Percentiles rank a stretch among this genome's conserved stretches.
phyloP scores from a whole-genome alignment of 2,113 vertebrate genomes.

The Rhynchopsitta pachyrhyncha region DNA sequence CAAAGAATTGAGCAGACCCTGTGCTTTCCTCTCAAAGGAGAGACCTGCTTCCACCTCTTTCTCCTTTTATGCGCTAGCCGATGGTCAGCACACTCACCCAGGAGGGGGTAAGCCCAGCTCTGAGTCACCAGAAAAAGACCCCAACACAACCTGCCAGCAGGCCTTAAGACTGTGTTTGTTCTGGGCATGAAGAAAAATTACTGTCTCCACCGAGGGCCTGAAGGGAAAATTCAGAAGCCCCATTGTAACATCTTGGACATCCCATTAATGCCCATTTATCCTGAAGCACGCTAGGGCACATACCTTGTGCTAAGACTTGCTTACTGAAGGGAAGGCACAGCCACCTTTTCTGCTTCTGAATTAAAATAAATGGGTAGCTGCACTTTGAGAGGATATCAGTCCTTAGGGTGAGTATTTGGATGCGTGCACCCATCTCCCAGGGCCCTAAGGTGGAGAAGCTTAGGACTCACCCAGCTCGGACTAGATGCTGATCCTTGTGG shows the following conservation, averaged over 20 bases:
- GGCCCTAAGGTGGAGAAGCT: not conserved
- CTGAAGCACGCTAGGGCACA: not conserved
- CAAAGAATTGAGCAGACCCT: not conserved
- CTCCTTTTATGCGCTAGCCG: not conserved
- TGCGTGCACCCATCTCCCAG: fast-evolving
- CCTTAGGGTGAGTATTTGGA: not conserved
- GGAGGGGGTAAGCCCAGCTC: not conserved
- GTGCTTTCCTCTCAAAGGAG: not conserved
- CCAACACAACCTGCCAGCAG: not conserved
- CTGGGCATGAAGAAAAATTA: not conserved
- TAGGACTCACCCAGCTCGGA: not conserved
- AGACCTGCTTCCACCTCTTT: not conserved
- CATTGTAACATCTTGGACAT: fast-evolving
- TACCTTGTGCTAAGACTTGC: not conserved
- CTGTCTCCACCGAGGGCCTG: not conserved
- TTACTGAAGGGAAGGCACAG: not conserved
- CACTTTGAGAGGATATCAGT: not conserved
- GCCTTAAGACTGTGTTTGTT: not conserved
- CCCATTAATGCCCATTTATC: not conserved
- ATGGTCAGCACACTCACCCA: fast-evolving
- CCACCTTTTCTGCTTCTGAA: not conserved
- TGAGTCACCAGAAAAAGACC: not conserved
- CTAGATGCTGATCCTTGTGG: not conserved
- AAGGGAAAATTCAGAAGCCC: not conserved
- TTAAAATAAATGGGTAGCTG: not conserved